Base-by-base conservation (phyloP, 2,113 vertebrate species). In the Pyrgilauda ruficollis region DNA sequence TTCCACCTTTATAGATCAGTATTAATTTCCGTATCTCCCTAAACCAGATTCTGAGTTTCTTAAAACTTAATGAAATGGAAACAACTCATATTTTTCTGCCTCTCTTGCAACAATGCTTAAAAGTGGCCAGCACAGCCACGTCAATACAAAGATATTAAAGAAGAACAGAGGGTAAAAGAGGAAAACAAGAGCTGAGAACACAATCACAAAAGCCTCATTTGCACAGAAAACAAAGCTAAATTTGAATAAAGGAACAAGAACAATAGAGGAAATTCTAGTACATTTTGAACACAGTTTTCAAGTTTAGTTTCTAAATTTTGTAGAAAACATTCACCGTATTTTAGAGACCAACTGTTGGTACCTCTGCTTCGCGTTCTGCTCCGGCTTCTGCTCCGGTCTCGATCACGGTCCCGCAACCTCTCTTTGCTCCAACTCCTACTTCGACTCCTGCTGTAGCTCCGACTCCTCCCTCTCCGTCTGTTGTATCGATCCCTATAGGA, bases 401-500 rank as follows among this genome's bases (percentile, higher is more conserved):
- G 97, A 50, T 99, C 99, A 2, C 99, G 97, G 80, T 99, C 99
- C 31, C 99, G 98, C 68, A 98, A 72, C 22, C 98, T 98, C 88
- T 99, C 99, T 94, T 99, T 99, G 97, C 99, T 99, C 99, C 99
- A 99, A 89, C 99, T 99, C 68, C 99, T 98, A 89, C 99, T 99
- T 15, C 99, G 98, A 95, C 99, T 99, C 31, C 99, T 98, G 94
- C 99, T 99, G 94, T 99, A 99, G 96, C 98, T 99, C 53, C 98
- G 98, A 94, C 99, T 99, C 56, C 99, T 98, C 4, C 99, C 99
- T 88, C 99, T 98, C 80, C 99, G 98, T 76, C 99, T 98, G 92
- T 99, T 99, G 44, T 99, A 99, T 4, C 99, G 98, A 20, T 99
- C 99, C 28, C 99, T 98, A 68, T 99, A 99, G 0, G 99, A 99